Evolutionary conservation across 1,140 invertebrate genomes (phyloP).

Genomic region (Drosophila tristis): DNA sequence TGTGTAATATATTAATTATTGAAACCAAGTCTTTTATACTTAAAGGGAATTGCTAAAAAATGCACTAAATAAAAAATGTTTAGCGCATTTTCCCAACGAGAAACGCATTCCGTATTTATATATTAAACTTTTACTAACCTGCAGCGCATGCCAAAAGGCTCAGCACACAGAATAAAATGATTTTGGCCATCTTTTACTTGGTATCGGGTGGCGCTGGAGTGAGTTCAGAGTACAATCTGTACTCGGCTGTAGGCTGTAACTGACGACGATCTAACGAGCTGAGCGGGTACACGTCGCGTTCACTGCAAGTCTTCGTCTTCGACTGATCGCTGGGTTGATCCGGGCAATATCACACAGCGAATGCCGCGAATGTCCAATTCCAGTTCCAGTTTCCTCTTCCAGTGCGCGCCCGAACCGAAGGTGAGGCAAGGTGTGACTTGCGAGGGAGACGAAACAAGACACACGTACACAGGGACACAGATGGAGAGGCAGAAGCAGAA

Average conservation of each 20-base stretch:
- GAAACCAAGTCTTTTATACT: too few relatives aligned
- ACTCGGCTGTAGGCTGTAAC: conserved; percentile 14
- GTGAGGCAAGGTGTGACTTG: too few relatives aligned
- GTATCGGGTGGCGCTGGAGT: conserved; percentile 14
- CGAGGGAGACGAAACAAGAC: conserved; percentile 22
- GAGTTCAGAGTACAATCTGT: conserved; percentile 41
- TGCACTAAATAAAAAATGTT: too few relatives aligned
- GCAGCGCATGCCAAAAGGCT: conserved; percentile 78
- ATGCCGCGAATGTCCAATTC: conserved; percentile 62
- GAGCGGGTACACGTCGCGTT: conserved; percentile 71
- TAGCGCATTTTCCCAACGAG: too few relatives aligned
- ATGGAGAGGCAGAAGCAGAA: conserved; percentile 12
- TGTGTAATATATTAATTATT: too few relatives aligned
- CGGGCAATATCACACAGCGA: conserved; percentile 71
- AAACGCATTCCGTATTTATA: conserved; percentile 10
- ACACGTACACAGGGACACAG: conserved; percentile 6
- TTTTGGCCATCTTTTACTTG: conserved; percentile 74
- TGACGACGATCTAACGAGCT: conserved; percentile 40
- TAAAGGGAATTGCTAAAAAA: too few relatives aligned
- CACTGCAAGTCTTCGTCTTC: conserved; percentile 79
- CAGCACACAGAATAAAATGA: conserved; percentile 74
- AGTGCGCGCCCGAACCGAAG: conserved; percentile 45
- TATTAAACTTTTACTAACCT: conserved; percentile 69
- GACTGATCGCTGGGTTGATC: conserved; percentile 71
- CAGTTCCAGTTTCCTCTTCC: conserved; percentile 80